Percentiles rank a stretch among this genome's conserved stretches.
Conservation (phyloP, 2,113 vertebrate genomes). For the Sinocyclocheilus grahami region DNA sequence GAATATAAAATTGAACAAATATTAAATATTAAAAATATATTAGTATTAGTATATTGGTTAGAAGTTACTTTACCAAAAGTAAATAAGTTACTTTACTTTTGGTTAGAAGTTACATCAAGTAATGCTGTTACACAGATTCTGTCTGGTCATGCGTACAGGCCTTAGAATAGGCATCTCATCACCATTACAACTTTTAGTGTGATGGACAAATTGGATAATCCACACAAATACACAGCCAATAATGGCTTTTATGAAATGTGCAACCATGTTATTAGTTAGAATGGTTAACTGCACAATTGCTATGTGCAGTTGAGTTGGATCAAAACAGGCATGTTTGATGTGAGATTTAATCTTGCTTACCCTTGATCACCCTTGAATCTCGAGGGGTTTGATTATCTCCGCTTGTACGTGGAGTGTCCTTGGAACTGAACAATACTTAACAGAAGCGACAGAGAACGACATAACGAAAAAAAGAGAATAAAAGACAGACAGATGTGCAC, state of each 20-base stretch:
- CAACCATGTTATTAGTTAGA: background rate
- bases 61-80: background rate
- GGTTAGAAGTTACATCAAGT: background rate
- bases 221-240: slow-evolving; percentile 7
- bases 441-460: background rate
- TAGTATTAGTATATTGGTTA: too few relatives aligned
- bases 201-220: background rate
- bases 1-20: too few relatives aligned
- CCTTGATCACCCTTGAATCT: slow-evolving; percentile 18
- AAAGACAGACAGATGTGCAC: slow-evolving; percentile 11
- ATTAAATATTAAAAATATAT: too few relatives aligned
- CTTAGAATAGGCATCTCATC: background rate
- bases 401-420: background rate
- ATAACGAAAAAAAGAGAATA: background rate
- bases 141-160: background rate
- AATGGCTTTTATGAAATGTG: background rate
- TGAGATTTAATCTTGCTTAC: slow-evolving; percentile 28
- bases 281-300: background rate
- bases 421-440: background rate
- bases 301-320: background rate
- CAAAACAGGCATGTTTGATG: background rate
- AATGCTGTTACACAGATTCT: background rate
- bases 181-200: background rate
- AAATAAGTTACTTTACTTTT: too few relatives aligned
- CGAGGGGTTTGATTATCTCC: background rate